Base-by-base conservation (phyloP, 2,113 vertebrate genomes). In the Orientallactaga bullata region DNA sequence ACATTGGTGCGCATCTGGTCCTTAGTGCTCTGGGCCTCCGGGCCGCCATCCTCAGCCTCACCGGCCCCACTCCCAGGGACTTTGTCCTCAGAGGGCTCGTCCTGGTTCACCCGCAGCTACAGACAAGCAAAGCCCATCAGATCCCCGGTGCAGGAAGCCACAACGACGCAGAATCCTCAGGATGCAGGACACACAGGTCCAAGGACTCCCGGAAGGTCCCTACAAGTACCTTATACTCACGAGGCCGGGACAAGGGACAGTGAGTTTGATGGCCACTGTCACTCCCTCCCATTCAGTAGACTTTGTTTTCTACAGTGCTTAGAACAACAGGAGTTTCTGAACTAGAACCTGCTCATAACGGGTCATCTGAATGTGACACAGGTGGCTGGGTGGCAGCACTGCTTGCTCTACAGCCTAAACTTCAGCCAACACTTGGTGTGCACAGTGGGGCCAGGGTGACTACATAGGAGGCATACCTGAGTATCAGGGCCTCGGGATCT, bases 1-100 rank as follows among this genome's bases (percentile, higher is more conserved):
- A 99, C 99, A 0, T 99, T 99, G 96, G 99, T 99, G 91, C 99
- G 99, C 99, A 99, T 99, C 95, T 99, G 99, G 90, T 99, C 99
- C 96, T 99, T 99, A 97, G 98, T 99, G 94, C 98, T 99, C 97
- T 99, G 98, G 23, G 98, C 98, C 42, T 99, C 98, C 0, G 97
- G 96, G 61, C 97, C 97, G 23, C 96, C 95, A 6, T 98, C 98
- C 79, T 99, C 98, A 0, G 97, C 94, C 73, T 98, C 98, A 35
- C 99, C 98, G 23, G 99, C 98, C 97, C 87, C 15, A 2, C 98
- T 95, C 87, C 98, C 98, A 51, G 98, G 95, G 58, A 98, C 96
- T 51, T 98, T 99, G 8, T 99, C 99, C 13, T 99, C 99, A 95
- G 98, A 98, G 0, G 99, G 99, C 94, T 99, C 99, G 92, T 99